Base-by-base conservation (phyloP, 2,888 invertebrate genomes). In the Xestia ashworthii region DNA sequence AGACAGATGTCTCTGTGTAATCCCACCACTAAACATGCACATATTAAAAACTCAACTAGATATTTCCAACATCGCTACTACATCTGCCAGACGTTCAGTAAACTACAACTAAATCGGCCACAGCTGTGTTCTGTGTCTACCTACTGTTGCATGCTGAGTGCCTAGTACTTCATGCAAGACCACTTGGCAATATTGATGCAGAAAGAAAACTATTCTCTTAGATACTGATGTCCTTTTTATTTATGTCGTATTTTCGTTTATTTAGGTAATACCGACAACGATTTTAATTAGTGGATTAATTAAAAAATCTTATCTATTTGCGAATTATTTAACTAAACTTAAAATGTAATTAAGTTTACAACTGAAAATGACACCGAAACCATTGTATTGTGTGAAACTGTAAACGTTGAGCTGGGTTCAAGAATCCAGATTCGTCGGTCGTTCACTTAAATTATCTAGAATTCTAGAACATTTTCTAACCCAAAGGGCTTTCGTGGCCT, bases 91-190 rank as follows among this genome's bases (percentile, higher is more conserved):
- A 53, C 50, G 22, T 16, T 68, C 11, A 32, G 55, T 9, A 22
- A 67, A 68, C 16, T 14, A 48, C 55, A 60, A 66, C 32, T 75
- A 53, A 53, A n/a, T 53, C n/a, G 19, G 25, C 22, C 12, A 41
- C 76, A 76, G 68, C 68, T 80, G 74, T 32, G 67, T 58, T 25
- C 55, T 58, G 55, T 12, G 25, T 55, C 55, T 25, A 44, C 2
- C 66, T n/a, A 50, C 9, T 41, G n/a, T 62, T 60, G 41, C 44
- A 60, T 25, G 16, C 53, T 32, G 44, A 11, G n/a, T 19, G 19
- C 32, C 41, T 50, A 4, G 4, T n/a, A 16, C n/a, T 41, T 44
- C 16, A 67, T n/a, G 38, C 19, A 69, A 70, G 25, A 66, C 25
- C 32, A 65, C 55, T 73, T 58, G 32, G 32, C 1, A 32, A 32